Base-by-base conservation (phyloP, 2,797 vertebrate genomes). In the Muscicapa comitata region DNA sequence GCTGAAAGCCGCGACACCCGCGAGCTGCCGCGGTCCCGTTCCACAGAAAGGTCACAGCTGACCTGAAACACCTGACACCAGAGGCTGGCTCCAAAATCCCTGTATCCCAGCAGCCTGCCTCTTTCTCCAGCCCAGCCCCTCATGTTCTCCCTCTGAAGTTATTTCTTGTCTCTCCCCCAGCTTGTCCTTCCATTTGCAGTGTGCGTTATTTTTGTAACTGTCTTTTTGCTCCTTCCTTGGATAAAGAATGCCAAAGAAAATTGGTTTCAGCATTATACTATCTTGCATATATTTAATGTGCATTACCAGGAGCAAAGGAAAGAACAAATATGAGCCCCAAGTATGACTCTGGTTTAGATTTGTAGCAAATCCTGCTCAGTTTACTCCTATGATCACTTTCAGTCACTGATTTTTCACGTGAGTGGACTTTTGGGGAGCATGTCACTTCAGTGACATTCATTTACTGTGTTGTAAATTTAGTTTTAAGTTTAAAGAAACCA, bases 1-100 rank as follows among this genome's bases (percentile, higher is more conserved):
- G 6, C 53, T 67, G 93, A 45, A 47, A 66, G 53, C 59, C 4
- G 15, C 0, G 0, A 25, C 0, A 2, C 9, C 62, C 18, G 25
- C 7, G 77, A 63, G 51, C 48, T 0, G 1, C 55, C 17, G 29
- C 17, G 68, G 91, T 72, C 48, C 68, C 6, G 3, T 55, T 35
- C 26, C 82, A 65, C 26, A 33, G 33, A 48, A 57, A 71, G 78
- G 89, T 88, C 82, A 79, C 58, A 38, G 72, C 23, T 8, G 35
- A 10, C 35, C 35, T 35, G 35, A 35, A 35, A 35, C 53, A 42
- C 45, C 45, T 90, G 89, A 43, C 71, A 61, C 0, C 7, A 65
- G 45, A 65, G 31, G 15, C 42, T 94, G 54, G 6, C 66, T 75
- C 61, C 17, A 58, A 80, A 75, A 78, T 14, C 47, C 33, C 37